Percentiles rank a stretch among this genome's conserved stretches.
Conservation (phyloP, 2,113 vertebrate genomes). For the Etheostoma spectabile region DNA sequence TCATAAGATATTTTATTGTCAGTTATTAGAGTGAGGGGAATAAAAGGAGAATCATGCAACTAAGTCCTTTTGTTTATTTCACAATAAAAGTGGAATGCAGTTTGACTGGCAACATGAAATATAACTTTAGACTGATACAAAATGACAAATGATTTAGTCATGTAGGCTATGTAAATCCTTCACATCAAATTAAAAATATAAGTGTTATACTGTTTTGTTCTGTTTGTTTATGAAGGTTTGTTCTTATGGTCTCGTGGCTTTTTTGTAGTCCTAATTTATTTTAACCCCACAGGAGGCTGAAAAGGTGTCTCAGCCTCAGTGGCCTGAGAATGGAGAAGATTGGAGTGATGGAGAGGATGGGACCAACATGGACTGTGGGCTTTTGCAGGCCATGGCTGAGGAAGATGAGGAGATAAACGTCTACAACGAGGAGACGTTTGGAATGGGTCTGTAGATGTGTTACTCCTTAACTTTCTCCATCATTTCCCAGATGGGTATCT, state of each 20-base stretch:
- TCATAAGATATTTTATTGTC: neutral
- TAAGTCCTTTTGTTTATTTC: slow-evolving; percentile 18
- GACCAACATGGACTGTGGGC: slow-evolving; percentile 78
- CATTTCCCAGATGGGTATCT: neutral
- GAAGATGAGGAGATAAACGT: slow-evolving; percentile 90
- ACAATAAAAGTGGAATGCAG: slow-evolving; percentile 28
- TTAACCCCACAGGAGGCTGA: slow-evolving; percentile 37
- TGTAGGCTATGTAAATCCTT: slow-evolving; percentile 49
- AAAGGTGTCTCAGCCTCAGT: slow-evolving; percentile 57
- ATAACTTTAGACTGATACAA: slow-evolving; percentile 16
- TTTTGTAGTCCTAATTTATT: neutral
- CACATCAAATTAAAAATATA: slow-evolving; percentile 13
- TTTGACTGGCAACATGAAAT: slow-evolving; percentile 14
- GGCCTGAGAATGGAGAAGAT: slow-evolving; percentile 85
- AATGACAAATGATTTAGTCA: slow-evolving; percentile 30
- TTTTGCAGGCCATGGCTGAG: slow-evolving; percentile 88
- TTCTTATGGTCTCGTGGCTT: neutral
- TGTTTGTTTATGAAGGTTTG: neutral
- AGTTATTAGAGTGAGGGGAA: slow-evolving; percentile 2
- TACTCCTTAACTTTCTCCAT: too few species aligned
- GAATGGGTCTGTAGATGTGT: slow-evolving; percentile 77
- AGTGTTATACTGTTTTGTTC: too few species aligned
- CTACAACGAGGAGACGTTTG: slow-evolving; percentile 91
- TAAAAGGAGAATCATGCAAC: slow-evolving; percentile 17
- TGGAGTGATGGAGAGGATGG: slow-evolving; percentile 79